Conservation (phyloP, 2,113 vertebrate species). For the Pionites leucogaster region DNA sequence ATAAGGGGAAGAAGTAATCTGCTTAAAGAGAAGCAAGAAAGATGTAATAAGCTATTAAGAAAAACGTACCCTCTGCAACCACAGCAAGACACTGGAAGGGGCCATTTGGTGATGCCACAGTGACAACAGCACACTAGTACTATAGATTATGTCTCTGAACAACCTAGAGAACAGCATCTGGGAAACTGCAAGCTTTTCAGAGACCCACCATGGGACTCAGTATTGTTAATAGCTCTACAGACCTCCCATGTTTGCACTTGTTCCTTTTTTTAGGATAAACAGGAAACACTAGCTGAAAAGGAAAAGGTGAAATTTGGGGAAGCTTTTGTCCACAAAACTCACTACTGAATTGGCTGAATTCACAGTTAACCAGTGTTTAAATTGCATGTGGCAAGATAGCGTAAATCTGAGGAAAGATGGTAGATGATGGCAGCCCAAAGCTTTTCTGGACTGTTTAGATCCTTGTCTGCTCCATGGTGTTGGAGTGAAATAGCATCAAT, state of each 20-base stretch:
- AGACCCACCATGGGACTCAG: background rate
- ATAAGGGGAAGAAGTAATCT: background rate
- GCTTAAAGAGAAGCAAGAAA: background rate
- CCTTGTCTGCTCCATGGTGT: background rate
- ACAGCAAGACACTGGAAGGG: background rate
- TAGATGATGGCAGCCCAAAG: background rate
- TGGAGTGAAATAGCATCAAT: fast-evolving
- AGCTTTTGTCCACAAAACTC: background rate
- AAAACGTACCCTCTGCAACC: background rate
- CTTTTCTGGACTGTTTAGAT: background rate
- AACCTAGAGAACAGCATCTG: background rate
- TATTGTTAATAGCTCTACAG: background rate
- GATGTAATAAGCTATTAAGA: background rate
- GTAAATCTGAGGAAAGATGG: background rate
- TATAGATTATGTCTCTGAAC: background rate
- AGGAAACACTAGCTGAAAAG: background rate
- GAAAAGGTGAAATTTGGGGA: background rate
- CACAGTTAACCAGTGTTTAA: background rate
- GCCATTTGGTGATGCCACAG: background rate
- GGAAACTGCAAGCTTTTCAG: background rate
- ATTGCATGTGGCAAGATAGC: background rate
- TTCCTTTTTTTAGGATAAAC: background rate
- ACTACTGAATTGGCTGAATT: background rate
- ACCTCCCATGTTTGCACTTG: background rate
- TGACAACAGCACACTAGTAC: fast-evolving